Base-by-base conservation (phyloP, 2,797 vertebrate species). In the Linurgus olivaceus region DNA sequence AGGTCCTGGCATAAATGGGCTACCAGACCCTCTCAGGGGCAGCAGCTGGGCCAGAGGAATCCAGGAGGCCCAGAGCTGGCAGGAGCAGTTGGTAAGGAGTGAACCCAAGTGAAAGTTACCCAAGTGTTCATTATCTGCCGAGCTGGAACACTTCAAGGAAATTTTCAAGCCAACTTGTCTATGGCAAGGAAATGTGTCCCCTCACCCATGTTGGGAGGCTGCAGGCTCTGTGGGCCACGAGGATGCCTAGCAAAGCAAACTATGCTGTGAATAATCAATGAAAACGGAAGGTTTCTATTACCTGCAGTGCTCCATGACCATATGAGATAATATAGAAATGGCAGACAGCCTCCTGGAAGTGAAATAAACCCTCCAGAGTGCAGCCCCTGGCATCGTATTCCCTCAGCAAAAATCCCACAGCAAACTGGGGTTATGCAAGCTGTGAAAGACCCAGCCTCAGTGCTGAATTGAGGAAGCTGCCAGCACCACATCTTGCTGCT, bases 281-380 rank as follows among this genome's bases (percentile, higher is more conserved):
- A 91, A 97, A 96, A 93, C 67, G 54, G 93, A 96, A 94, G 65
- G 31, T 35, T 95, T 58, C 25, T 79, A 40, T 96, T 93, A 96
- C 93, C 94, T 96, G n/a, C 90, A 80, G 81, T 77, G 59, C 76
- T 94, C 87, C 76, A 21, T 55, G 82, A 59, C 76, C 18, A 6
- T 23, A 42, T 51, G 83, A 92, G 90, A 93, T 59, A 54, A 88
- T 51, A 94, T 2, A 67, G 83, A 92, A 97, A 90, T 71, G 71
- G 74, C 82, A 96, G 93, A 63, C 68, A 92, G 85, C 44, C 74
- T 93, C 52, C 48, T 71, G 91, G 58, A 90, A 81, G 77, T 59
- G 47, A 95, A 96, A 95, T 71, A 88, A 92, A 96, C 85, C 80
- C 80, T 51, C 90, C 68, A 65, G 65, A 90, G 45, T 75, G 62